Evolutionary conservation across 2,888 invertebrate species (phyloP).

Genomic region (Acleris laterana): DNA sequence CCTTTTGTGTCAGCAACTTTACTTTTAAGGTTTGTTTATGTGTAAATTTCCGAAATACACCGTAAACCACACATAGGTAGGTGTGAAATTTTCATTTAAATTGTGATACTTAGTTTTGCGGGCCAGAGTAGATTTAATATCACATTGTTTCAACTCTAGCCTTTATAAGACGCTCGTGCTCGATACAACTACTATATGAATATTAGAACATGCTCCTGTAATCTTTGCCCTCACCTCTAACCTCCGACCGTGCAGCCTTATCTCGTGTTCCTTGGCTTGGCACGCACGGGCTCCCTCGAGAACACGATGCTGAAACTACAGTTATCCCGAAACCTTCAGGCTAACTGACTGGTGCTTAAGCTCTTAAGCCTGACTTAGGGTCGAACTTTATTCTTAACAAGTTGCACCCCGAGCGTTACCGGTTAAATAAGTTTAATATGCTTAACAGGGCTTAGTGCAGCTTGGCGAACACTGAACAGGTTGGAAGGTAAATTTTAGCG

Average conservation of each 20-base stretch:
- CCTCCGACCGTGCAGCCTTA: constrained; percentile 10
- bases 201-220: constrained; percentile 22
- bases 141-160: no score
- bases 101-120: no score
- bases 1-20: no score
- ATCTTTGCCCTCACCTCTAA: constrained; percentile 32
- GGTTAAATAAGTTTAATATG: constrained; percentile 13
- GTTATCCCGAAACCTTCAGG: constrained; percentile 57
- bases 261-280: not conserved
- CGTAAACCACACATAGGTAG: no score
- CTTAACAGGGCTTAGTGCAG: constrained; percentile 3
- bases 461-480: not conserved
- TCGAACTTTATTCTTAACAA: constrained; percentile 40
- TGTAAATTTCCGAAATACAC: no score
- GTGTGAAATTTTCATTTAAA: no score
- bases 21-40: no score
- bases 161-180: no score
- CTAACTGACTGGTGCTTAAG: constrained; percentile 52
- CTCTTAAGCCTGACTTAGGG: constrained; percentile 61
- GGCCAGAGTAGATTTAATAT: no score
- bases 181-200: constrained; percentile 1
- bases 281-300: constrained; percentile 29
- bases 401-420: constrained; percentile 1
- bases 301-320: constrained; percentile 58
- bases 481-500: not conserved